phyloP scores from a whole-genome alignment of 2,888 invertebrate genomes.

The Ectobius pallidus region DNA sequence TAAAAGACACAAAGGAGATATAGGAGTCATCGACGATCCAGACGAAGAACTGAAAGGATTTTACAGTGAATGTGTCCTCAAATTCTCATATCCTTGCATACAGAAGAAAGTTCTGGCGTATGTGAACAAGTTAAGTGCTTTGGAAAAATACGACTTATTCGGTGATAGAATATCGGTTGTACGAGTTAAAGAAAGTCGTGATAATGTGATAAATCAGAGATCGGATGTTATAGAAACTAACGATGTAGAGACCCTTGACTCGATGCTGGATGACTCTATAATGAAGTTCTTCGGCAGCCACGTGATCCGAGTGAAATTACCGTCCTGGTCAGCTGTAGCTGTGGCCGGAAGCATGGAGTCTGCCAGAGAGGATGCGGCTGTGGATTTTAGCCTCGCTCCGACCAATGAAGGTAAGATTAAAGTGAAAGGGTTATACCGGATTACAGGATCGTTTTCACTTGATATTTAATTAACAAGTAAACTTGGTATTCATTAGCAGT shows the following conservation, averaged over 20 bases:
- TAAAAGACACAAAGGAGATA: no score
- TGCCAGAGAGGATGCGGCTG: constrained; percentile 12
- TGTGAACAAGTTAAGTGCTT: neutral
- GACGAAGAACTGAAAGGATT: neutral
- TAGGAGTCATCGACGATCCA: neutral
- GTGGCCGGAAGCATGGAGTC: constrained; percentile 4
- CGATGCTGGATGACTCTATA: constrained; percentile 16
- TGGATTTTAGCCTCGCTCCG: constrained; percentile 21
- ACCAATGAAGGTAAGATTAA: constrained; percentile 18
- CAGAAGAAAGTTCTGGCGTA: constrained; percentile 29
- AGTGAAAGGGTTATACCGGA: no score
- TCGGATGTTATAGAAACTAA: neutral
- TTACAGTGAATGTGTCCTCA: constrained; percentile 20
- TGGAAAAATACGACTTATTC: constrained; percentile 12
- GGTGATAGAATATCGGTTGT: constrained; percentile 23
- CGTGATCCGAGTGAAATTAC: constrained; percentile 18
- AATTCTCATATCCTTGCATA: constrained; percentile 25
- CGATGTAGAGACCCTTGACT: neutral
- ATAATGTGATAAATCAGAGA: neutral
- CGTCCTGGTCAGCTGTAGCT: constrained; percentile 23
- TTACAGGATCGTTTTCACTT: no score
- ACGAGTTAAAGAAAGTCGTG: neutral
- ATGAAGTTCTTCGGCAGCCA: constrained; percentile 30
- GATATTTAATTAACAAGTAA: no score
- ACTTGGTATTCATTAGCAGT: no score